Evolutionary conservation across 2,888 invertebrate genomes (phyloP).

Genomic region (Hirtodrosophila cameraria): DNA sequence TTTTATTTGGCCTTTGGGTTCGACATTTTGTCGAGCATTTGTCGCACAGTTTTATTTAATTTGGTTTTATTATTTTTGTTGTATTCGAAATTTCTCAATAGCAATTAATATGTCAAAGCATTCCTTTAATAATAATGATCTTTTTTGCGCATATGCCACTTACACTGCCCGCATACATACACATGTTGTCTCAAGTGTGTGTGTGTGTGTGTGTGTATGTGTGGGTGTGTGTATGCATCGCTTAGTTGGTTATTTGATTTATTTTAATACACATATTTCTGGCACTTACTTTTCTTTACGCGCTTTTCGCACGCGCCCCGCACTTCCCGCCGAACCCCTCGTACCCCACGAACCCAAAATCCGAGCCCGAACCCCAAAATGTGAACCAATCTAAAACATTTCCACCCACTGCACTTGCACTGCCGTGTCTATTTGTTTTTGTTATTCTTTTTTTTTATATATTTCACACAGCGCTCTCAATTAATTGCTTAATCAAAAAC

Average conservation of each 20-base stretch:
- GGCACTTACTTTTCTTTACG: slow-evolving; percentile 79
- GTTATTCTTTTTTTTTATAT: slow-evolving; percentile 35
- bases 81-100: slow-evolving; percentile 56
- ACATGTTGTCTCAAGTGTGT: slow-evolving; percentile 1
- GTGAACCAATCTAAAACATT: slow-evolving; percentile 66
- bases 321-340: slow-evolving; percentile 8
- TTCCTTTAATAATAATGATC: slow-evolving; percentile 42
- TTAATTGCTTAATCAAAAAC: slow-evolving; percentile 76
- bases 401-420: slow-evolving; percentile 78
- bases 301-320: slow-evolving; percentile 70
- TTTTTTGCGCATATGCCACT: slow-evolving; percentile 64
- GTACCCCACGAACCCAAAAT: slow-evolving; percentile 15
- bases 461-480: slow-evolving; percentile 57
- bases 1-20: slow-evolving; percentile 35
- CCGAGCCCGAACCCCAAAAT: slow-evolving; percentile 25
- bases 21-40: slow-evolving; percentile 70
- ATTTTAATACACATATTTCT: slow-evolving; percentile 76
- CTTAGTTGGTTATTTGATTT: slow-evolving; percentile 75
- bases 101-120: slow-evolving; percentile 59
- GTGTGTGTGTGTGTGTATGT: neutral
- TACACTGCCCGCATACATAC: slow-evolving; percentile 37
- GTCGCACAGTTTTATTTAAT: slow-evolving; percentile 36
- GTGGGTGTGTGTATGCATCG: slow-evolving; percentile 73
- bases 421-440: slow-evolving; percentile 67
- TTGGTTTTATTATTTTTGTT: slow-evolving; percentile 2